Base-by-base conservation (phyloP, 2,113 vertebrate genomes). In the Euleptes europaea region DNA sequence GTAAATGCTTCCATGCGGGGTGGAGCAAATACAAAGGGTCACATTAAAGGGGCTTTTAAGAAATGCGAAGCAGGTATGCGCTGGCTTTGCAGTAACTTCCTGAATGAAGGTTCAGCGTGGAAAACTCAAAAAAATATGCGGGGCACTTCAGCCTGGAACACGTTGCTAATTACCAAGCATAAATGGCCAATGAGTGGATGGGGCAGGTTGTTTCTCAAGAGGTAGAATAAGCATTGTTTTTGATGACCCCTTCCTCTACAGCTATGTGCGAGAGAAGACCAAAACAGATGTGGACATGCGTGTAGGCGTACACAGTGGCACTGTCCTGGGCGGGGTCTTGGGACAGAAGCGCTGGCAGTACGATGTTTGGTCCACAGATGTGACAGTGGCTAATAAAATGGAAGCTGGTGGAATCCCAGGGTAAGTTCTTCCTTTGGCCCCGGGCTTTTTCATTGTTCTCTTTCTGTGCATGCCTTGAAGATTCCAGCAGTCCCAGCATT, bases 291-390 rank as follows among this genome's bases (percentile, higher is more conserved):
- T 99, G 65, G 98, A 99, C 95, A 99, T 99, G 98, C 97, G 98
- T 0, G 98, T 99, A 0, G 98, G 98, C 0, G 97, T 99, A 47
- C 98, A 99, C 95, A 98, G 97, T 0, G 98, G 98, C 4, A 97
- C 98, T 0, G 98, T 99, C 76, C 96, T 99, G 77, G 98, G 98
- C 0, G 98, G 98, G 0, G 98, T 99, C 13, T 96, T 99, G 70
- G 98, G 98, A 33, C 98, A 99, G 96, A 99, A 98, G 75, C 97
- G 98, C 67, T 99, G 98, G 98, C 98, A 99, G 92, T 99, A 98
- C 0, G 98, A 99, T 0, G 98, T 99, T 35, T 99, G 98, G 98
- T 99, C 98, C 33, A 99, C 98, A 0, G 98, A 99, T 0, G 98
- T 99, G 89, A 99, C 98, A 0, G 97, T 99, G 84, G 98, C 98